Evolutionary conservation across 2,888 invertebrate species (phyloP), one percentile per base, ranked within the genome.

Genomic region (Disparrhopalites patrizii): DNA sequence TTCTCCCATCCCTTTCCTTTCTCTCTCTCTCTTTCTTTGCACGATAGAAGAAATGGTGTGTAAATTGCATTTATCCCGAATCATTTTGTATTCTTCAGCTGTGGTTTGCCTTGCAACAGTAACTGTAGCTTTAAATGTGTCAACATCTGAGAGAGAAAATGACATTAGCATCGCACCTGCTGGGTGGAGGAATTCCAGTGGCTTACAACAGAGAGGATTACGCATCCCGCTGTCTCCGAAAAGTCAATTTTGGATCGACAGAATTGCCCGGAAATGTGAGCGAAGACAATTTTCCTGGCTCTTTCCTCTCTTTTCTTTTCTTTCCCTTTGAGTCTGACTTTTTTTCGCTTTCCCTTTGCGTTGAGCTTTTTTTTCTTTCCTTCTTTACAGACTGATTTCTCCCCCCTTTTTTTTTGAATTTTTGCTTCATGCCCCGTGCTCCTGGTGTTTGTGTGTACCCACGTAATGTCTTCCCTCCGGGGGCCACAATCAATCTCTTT

Each of bases 251-350:
- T 62, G 70, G 43, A 66, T 70, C 3, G 64, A 65, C 43, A 65
- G 68, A 58, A 43, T 73, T 40, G 67, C 71, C 5, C 58, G 67
- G 57, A 64, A 70, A 58, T 30, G 73, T 72, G 65, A 70, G 73
- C 56, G 28, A 56, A 23, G 56, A 56, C 56, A 15, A 31, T 56
- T 65, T 55, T 66, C 36, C 20, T n/a, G 15, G 28, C 51, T 40
- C 58, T 58, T 43, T 27, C 28, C 23, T 40, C 18, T 43, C 31
- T 23, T 56, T 50, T 51, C 57, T 7, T 54, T 54, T 30, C 38
- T 56, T 15, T 58, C 57, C 38, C 15, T 51, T 58, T 25, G 47
- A 13, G 38, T 65, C 27, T 43, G n/a, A 57, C 28, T 13, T 28
- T 23, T 27, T 23, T 20, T 40, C 36, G n/a, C 25, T 18, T 20